Conservation (phyloP, 2,888 invertebrate species). For the Aporophyla lueneburgensis region DNA sequence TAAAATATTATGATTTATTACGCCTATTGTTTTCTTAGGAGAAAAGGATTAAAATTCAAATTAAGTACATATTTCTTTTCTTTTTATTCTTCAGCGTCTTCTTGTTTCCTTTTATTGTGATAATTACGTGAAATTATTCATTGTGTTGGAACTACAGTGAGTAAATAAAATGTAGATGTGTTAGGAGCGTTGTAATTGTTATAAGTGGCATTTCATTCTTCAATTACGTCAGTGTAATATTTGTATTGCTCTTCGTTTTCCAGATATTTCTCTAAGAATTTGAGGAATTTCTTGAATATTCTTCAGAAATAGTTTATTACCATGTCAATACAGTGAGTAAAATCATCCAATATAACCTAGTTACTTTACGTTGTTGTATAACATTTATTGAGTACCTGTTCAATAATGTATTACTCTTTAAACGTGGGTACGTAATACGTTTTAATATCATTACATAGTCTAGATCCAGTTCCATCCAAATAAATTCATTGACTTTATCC, state of each 20-base stretch:
- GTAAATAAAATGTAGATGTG: slow-evolving; percentile 41
- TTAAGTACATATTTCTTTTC: slow-evolving; percentile 38
- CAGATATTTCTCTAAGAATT: background rate
- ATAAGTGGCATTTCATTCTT: slow-evolving; percentile 28
- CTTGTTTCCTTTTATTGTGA: slow-evolving; percentile 54
- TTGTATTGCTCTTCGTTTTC: background rate
- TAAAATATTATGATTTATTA: slow-evolving; percentile 74
- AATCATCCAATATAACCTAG: background rate
- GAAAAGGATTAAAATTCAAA: slow-evolving; percentile 62
- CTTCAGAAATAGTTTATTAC: background rate
- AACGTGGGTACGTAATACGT: slow-evolving; percentile 6
- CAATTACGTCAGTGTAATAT: slow-evolving; percentile 2
- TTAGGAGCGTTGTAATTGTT: slow-evolving; percentile 33
- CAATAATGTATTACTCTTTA: background rate
- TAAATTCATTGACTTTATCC: slow-evolving; percentile 42
- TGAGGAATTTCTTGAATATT: background rate
- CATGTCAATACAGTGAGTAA: background rate
- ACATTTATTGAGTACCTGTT: background rate
- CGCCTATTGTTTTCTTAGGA: slow-evolving; percentile 68
- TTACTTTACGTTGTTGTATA: background rate
- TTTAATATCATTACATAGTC: slow-evolving; percentile 38
- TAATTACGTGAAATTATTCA: slow-evolving; percentile 57
- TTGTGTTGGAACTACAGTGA: slow-evolving; percentile 33
- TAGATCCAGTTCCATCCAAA: slow-evolving; percentile 49
- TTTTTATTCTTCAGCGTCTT: slow-evolving; percentile 22